phyloP scores from a whole-genome alignment of 2,797 vertebrate species.

The Phyllotis vaccarum region DNA sequence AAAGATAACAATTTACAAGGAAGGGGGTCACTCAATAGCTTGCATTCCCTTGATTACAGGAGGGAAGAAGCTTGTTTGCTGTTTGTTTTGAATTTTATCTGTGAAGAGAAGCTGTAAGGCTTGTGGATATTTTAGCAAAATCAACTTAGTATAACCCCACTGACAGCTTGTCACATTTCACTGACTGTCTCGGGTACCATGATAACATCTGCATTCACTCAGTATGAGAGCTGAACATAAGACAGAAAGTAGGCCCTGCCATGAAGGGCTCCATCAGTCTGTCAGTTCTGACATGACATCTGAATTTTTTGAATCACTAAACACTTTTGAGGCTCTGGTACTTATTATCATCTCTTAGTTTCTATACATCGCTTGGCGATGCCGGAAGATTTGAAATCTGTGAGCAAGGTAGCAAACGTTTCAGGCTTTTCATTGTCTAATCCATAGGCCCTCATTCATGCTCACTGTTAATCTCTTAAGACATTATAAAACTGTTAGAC shows the following conservation, averaged over 20 bases:
- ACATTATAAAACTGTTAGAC: conserved; percentile 93
- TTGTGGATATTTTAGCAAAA: conserved; percentile 90
- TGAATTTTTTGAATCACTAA: conserved; percentile 93
- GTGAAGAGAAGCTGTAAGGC: conserved; percentile 82
- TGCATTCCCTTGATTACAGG: conserved; percentile 63
- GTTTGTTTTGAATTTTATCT: conserved; percentile 64
- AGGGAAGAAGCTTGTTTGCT: conserved; percentile 68
- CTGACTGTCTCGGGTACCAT: conserved; percentile 92
- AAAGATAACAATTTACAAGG: conserved; percentile 53
- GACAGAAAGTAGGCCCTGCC: conserved; percentile 91
- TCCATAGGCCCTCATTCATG: conserved; percentile 97
- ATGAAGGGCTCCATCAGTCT: conserved; percentile 90
- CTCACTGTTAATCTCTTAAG: conserved; percentile 97
- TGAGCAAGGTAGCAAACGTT: conserved; percentile 91
- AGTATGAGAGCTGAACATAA: conserved; percentile 93
- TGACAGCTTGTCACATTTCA: conserved; percentile 93
- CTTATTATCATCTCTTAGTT: conserved; percentile 91
- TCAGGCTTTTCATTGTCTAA: conserved; percentile 93
- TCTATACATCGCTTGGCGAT: conserved; percentile 87
- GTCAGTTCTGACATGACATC: conserved; percentile 92
- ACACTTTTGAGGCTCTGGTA: conserved; percentile 92
- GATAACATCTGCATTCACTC: conserved; percentile 99
- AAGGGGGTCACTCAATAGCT: conserved; percentile 43
- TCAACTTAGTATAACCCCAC: conserved; percentile 91
- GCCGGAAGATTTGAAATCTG: conserved; percentile 92